Percentiles rank a stretch among this genome's conserved stretches.
Evolutionary conservation across 1,140 invertebrate genomes (phyloP).

Genomic region (Ips typographus): DNA sequence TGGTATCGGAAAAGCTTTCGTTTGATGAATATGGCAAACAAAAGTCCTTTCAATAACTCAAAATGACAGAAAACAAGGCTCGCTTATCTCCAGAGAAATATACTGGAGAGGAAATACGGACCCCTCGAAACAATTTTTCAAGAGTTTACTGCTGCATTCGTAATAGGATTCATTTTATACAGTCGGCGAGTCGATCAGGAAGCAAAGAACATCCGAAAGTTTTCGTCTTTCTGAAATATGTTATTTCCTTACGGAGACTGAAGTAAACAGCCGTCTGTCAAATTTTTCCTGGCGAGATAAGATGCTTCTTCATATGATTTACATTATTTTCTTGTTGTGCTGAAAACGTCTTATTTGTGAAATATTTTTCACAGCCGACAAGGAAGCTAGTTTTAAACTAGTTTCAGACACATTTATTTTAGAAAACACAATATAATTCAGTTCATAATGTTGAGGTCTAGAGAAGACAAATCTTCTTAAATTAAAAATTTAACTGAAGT

Average conservation of each 20-base stretch:
- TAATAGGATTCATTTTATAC: slow-evolving; percentile 9
- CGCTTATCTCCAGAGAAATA: slow-evolving; percentile 13
- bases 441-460: too few relatives aligned
- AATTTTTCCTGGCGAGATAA: background rate
- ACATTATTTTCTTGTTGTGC: background rate
- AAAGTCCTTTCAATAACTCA: slow-evolving; percentile 12
- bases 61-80: slow-evolving; percentile 9
- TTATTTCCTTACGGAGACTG: background rate
- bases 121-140: slow-evolving; percentile 2
- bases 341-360: slow-evolving; percentile 1
- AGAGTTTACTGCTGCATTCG: slow-evolving; percentile 13
- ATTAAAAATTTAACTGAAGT: too few relatives aligned
- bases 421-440: too few relatives aligned
- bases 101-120: slow-evolving; percentile 2
- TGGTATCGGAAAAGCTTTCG: background rate
- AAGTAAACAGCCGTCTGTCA: slow-evolving; percentile 5
- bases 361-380: background rate
- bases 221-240: background rate
- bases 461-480: too few relatives aligned
- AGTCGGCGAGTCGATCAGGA: background rate
- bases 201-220: background rate
- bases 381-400: background rate
- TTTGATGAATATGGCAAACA: slow-evolving; percentile 1
- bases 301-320: slow-evolving; percentile 1
- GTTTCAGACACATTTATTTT: background rate